Evolutionary conservation across 1,140 invertebrate species (phyloP).

Genomic region (Belonocnema kinseyi): DNA sequence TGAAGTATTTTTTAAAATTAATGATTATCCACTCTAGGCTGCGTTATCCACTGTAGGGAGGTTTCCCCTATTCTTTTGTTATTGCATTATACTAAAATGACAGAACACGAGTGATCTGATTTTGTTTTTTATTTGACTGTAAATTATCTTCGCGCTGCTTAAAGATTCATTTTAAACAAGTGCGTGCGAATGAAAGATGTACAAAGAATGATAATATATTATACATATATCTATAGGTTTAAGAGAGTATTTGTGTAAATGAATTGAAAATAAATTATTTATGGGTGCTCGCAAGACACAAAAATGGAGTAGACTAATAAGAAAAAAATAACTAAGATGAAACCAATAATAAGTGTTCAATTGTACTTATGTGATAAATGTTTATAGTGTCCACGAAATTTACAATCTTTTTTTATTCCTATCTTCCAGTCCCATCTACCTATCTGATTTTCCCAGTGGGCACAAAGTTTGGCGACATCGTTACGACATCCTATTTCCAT

Average conservation of each 20-base stretch:
- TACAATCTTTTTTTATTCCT: no score
- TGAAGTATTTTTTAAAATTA: background rate
- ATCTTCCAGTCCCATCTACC: no score
- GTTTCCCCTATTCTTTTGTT: background rate
- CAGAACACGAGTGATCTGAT: constrained; percentile 9
- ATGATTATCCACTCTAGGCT: no score
- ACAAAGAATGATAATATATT: constrained; percentile 63
- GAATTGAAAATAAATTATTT: constrained; percentile 58
- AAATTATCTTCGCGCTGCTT: constrained; percentile 25
- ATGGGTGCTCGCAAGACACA: constrained; percentile 51
- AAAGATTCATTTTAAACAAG: background rate
- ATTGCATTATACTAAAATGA: background rate
- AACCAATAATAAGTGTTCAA: constrained; percentile 69
- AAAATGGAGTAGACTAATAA: constrained; percentile 36
- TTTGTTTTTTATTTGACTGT: background rate
- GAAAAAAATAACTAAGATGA: constrained; percentile 29
- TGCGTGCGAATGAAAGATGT: constrained; percentile 51
- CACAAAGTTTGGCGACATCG: no score
- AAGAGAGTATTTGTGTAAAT: constrained; percentile 57
- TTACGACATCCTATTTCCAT: no score
- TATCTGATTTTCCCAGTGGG: no score
- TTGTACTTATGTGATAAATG: constrained; percentile 74
- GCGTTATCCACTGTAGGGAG: no score
- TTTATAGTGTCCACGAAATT: constrained; percentile 65
- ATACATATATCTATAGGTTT: constrained; percentile 42